Base-by-base conservation (phyloP, 2,797 vertebrate genomes). In the Myotis daubentonii region DNA sequence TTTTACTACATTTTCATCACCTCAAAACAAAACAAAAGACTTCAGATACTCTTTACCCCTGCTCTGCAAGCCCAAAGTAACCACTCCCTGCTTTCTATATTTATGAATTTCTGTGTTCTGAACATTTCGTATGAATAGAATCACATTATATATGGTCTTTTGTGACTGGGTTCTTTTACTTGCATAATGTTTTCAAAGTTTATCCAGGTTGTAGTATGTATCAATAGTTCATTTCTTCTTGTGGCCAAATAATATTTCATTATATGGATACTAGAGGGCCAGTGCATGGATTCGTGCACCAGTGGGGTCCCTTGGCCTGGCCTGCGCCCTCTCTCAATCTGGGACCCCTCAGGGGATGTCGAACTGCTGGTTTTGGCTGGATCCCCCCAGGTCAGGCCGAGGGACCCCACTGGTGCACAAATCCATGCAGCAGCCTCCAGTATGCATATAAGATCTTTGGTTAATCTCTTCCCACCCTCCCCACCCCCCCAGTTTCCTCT, bases 121-220 rank as follows among this genome's bases (percentile, higher is more conserved):
- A 38, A 51, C 3, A 22, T 71, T 89, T 86, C 9, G 12, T 72
- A 33, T 72, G 30, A 87, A 55, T 53, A 47, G 28, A 70, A 30
- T 91, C 51, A 76, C 25, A 44, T 47, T 72, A 33, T 17, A 28
- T n/a, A 11, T 22, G 51, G 15, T 80, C 20, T 83, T 94, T 57
- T 88, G 41, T 84, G 49, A 91, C 55, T 89, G 75, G 2, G 23
- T 95, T 87, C 30, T 93, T 92, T 57, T 81, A 57, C 19, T 79
- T 74, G 19, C 28, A 10, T 72, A 51, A 36, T 87, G 13, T 66
- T 92, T 92, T 81, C 41, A 57, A 60, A 4, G 25, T 82, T 47
- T 36, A 23, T 49, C 30, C n/a, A 62, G 47, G 28, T 78, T 70
- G 33, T 41, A 66, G 17, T 53, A 38, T 51, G 7, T 74, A 86